Percentiles rank a stretch among this genome's conserved stretches.
Evolutionary conservation across 30 jellyfish, hydroid and myxozoan genomes (phyloP).

Genomic region (Sanderia malayensis): DNA sequence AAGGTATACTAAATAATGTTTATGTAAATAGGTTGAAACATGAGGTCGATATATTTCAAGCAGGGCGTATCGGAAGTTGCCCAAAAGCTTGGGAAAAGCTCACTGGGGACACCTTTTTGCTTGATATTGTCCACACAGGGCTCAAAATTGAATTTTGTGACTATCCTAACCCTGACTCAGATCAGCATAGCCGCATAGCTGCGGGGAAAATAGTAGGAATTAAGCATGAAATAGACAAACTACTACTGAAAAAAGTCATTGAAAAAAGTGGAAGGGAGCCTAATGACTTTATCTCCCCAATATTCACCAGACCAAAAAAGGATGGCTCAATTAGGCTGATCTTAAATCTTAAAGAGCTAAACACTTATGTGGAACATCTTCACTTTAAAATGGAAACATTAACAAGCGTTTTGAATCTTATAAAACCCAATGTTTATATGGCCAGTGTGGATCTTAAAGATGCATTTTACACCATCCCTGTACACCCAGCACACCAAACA

Average conservation of each 20-base stretch:
- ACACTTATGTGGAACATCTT: conserved; percentile 12
- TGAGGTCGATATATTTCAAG: conserved; percentile 1
- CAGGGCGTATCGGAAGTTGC: conserved; percentile 7
- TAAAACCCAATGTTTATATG: conserved; percentile 47
- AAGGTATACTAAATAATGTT: neutral
- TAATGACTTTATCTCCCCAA: conserved; percentile 32
- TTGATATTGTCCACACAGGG: conserved; percentile 27
- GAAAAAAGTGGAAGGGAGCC: conserved; percentile 2
- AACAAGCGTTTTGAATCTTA: conserved; percentile 16
- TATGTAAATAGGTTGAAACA: neutral
- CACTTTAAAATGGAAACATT: conserved; percentile 59
- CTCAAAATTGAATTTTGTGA: conserved; percentile 15
- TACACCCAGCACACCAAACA: conserved; percentile 10
- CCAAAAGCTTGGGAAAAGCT: conserved; percentile 7
- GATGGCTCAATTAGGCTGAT: conserved; percentile 50
- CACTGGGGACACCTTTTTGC: conserved; percentile 14
- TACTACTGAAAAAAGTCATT: conserved; percentile 12
- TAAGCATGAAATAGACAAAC: conserved; percentile 4
- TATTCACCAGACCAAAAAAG: conserved; percentile 33
- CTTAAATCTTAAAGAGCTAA: conserved; percentile 22
- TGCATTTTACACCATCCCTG: conserved; percentile 15
- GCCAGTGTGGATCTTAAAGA: conserved; percentile 58
- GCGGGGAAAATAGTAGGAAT: conserved; percentile 17
- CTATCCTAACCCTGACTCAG: conserved; percentile 16
- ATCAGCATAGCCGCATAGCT: conserved; percentile 7